These are phyloP conservation scores for Numida meleagris DNA, from an alignment of 2,113 vertebrate genomes.

Conservation along the genomic window DNA sequence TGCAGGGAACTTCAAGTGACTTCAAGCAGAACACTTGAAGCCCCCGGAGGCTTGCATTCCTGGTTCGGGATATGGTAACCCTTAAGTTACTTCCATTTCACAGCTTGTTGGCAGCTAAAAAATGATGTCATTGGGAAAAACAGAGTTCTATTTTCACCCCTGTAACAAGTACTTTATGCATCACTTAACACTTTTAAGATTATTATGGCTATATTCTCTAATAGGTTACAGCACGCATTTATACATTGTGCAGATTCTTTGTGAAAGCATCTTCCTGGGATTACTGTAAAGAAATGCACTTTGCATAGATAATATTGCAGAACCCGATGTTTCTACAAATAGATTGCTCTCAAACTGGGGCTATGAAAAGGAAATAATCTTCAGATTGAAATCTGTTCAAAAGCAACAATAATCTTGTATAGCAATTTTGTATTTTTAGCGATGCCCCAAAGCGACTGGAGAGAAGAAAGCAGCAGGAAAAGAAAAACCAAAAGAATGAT, in stretches of 20 bases:
- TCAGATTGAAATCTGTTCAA: background rate
- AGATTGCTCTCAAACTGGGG: background rate
- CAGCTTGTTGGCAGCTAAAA: constrained; percentile 15
- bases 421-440: background rate
- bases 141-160: background rate
- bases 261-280: background rate
- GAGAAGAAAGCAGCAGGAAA: background rate
- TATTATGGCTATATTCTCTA: background rate
- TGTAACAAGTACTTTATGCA: background rate
- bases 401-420: background rate
- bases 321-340: background rate
- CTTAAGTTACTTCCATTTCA: background rate
- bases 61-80: background rate
- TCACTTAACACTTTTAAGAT: background rate
- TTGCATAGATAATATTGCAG: background rate
- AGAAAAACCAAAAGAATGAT: background rate
- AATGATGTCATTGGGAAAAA: background rate
- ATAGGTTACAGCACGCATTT: background rate
- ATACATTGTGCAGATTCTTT: background rate
- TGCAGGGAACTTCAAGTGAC: background rate
- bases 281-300: constrained; percentile 25
- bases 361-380: background rate
- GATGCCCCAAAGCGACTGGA: background rate
- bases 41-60: background rate
- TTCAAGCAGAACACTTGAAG: background rate